These are phyloP conservation scores for Anorthoa munda DNA, from an alignment of 2,888 invertebrate species.

Conservation along the genomic window DNA sequence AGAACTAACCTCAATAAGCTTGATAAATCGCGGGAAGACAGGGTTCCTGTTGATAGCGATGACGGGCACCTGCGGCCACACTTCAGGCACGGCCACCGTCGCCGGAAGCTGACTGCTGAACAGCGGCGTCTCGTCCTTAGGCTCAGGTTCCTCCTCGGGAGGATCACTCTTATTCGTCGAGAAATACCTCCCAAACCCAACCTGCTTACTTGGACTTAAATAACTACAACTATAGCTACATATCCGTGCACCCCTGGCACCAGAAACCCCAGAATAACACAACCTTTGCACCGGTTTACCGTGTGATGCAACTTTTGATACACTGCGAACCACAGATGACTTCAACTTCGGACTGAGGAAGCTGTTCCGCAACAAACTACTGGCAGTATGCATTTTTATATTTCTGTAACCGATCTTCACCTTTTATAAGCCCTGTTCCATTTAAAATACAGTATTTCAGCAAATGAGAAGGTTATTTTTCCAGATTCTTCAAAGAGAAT, in stretches of 20 bases:
- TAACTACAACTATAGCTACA: conserved; percentile 73
- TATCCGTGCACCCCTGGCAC: conserved; percentile 68
- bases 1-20: conserved; percentile 96
- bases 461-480: conserved; percentile 82
- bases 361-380: conserved; percentile 80
- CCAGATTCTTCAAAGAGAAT: conserved; percentile 81
- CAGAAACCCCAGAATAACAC: conserved; percentile 63
- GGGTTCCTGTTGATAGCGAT: conserved; percentile 98
- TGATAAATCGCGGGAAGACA: conserved; percentile 99
- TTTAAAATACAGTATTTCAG: conserved; percentile 70
- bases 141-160: conserved; percentile 82
- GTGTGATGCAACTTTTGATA: conserved; percentile 87
- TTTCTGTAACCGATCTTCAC: conserved; percentile 38
- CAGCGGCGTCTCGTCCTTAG: conserved; percentile 85
- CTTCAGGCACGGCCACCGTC: conserved; percentile 98
- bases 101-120: conserved; percentile 93
- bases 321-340: conserved; percentile 79
- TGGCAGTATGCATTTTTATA: conserved; percentile 84
- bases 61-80: conserved; percentile 98
- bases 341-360: conserved; percentile 81
- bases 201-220: conserved; percentile 58
- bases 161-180: conserved; percentile 84
- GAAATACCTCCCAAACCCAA: conserved; percentile 75
- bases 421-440: conserved; percentile 70
- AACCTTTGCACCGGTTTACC: conserved; percentile 78